A percentile compares a stretch with the other conserved stretches of the same genome.
phyloP scores from a whole-genome alignment of 1,140 invertebrate species.

The Bradynema listronoti region DNA sequence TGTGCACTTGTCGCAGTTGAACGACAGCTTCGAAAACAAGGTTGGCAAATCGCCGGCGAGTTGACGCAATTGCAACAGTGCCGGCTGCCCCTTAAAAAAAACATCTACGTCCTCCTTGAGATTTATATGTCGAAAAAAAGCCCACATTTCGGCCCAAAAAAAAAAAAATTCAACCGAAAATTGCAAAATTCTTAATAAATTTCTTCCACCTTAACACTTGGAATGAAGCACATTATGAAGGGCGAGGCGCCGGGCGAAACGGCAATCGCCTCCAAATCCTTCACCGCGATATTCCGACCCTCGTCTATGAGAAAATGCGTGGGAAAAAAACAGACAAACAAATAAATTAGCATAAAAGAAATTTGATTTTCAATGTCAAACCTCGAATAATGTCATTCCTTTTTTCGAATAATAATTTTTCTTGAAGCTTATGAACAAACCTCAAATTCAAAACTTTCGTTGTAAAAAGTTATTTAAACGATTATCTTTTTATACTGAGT shows the following conservation, averaged over 20 bases:
- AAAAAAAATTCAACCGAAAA: too few relatives aligned
- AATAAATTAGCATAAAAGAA: conserved; percentile 39
- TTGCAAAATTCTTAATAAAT: too few relatives aligned
- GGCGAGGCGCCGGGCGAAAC: conserved; percentile 41
- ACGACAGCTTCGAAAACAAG: conserved; percentile 42
- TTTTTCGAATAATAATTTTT: too few relatives aligned
- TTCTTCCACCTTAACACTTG: conserved; percentile 27
- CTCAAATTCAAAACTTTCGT: too few relatives aligned
- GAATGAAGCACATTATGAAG: conserved; percentile 39
- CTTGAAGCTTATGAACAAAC: too few relatives aligned
- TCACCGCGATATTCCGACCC: conserved; percentile 36
- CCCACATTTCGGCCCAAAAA: too few relatives aligned
- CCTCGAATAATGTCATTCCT: too few relatives aligned
- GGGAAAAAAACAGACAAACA: conserved; percentile 36
- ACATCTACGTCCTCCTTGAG: too few relatives aligned
- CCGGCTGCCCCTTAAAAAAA: conserved; percentile 43
- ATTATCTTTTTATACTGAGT: too few relatives aligned
- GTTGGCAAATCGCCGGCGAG: conserved; percentile 28
- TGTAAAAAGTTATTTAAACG: too few relatives aligned
- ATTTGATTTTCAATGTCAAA: too few relatives aligned
- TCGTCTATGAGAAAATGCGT: background rate
- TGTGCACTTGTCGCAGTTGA: conserved; percentile 46
- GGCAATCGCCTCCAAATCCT: conserved; percentile 34
- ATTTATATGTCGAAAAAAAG: too few relatives aligned
- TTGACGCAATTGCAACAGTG: conserved; percentile 37